Evolutionary conservation across 92 coral and sea anemone genomes (phyloP), one percentile per base, ranked within the genome.

Genomic region (Paramuricea clavata): DNA sequence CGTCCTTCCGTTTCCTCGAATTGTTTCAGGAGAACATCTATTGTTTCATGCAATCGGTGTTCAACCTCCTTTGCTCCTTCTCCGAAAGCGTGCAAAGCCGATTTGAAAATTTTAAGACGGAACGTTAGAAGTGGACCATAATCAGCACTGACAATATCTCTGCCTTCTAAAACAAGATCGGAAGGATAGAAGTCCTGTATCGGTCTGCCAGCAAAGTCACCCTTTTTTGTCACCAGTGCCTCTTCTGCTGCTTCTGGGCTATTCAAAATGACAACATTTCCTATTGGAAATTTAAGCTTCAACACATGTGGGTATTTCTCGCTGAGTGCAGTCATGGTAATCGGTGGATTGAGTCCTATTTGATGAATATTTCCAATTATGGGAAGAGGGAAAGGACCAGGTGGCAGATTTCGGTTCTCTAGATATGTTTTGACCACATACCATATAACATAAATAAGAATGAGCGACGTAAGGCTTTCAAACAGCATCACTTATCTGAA

Each of bases 191-290:
- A n/a, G 10, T 15, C 21, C 6, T 0, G 25, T 78, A 12, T 88
- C 13, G 89, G 89, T 70, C 95, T 88, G 23, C 91, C 93, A 2
- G 91, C 78, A 35, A 81, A 89, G 50, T 92, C 95, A 32, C 59
- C 90, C 49, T 92, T 89, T 69, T 54, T 89, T 49, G 79, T 89
- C 21, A 92, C 87, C 69, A 92, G 81, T 34, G 86, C 87, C 69
- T 92, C 95, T 47, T 88, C 70, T 7, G 87, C 83, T 1, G 91
- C 59, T 16, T 70, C 86, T 43, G 75, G 56, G 65, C 89, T 87
- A 44, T 81, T 84, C 3, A 90, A 88, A 15, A 86, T 34, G 12
- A 92, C 91, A 31, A 89, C 13, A 47, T 81, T 92, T 76, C 52
- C 90, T 23, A 83, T 74, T 1, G 93, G 93, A 39, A 84, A 36